Evolutionary conservation across 2,113 vertebrate species (phyloP).

Genomic region (Lathamus discolor): DNA sequence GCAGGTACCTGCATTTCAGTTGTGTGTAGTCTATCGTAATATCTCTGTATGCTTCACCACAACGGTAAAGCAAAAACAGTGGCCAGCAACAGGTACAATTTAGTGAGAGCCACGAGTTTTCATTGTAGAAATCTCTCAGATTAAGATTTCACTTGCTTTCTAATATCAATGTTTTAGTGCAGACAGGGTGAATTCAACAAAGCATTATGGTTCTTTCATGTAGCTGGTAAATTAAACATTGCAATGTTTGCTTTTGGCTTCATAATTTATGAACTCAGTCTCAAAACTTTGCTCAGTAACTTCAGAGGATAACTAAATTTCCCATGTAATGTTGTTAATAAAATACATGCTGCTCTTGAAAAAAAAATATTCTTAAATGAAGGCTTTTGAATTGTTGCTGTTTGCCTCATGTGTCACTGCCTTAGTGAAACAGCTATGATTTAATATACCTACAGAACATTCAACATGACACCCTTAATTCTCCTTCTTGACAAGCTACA

Average conservation of each 20-base stretch:
- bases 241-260: neutral
- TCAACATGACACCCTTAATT: neutral
- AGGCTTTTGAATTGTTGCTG: neutral
- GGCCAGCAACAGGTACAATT: neutral
- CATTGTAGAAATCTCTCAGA: neutral
- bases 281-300: neutral
- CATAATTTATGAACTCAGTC: neutral
- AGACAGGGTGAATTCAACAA: neutral
- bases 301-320: neutral
- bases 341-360: neutral
- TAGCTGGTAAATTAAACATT: neutral
- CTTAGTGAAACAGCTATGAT: neutral
- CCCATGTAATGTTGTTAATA: neutral
- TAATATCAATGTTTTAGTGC: neutral
- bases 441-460: neutral
- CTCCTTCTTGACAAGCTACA: neutral
- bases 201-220: neutral
- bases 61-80: neutral
- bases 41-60: neutral
- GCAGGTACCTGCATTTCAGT: neutral
- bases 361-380: neutral
- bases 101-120: fast-evolving
- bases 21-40: neutral
- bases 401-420: neutral
- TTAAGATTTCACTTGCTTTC: neutral